These are phyloP conservation scores for Lycopodina hypogea DNA, from an alignment of 37 sponge, comb jelly and placozoan genomes.

Conservation along the genomic window DNA sequence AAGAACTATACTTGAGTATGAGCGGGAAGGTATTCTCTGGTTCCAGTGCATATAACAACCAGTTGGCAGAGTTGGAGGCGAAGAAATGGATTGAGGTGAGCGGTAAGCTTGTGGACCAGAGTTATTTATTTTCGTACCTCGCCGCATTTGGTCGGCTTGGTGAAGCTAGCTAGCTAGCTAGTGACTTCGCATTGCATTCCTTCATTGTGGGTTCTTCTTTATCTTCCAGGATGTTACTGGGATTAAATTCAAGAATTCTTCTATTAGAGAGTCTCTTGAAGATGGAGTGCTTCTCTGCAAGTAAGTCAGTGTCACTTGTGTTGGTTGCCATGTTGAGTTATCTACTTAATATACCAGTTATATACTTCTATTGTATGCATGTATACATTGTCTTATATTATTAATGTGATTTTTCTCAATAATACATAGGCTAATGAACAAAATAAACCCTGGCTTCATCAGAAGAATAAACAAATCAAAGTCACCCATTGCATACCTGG, in stretches of 20 bases:
- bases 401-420: too few species aligned
- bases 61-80: constrained; percentile 39
- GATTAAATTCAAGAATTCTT: not conserved
- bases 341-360: too few species aligned
- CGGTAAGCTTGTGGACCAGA: not conserved
- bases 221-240: constrained; percentile 74
- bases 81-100: constrained; percentile 79
- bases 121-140: not conserved
- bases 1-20: too few species aligned
- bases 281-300: constrained; percentile 86
- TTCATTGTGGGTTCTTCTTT: too few species aligned
- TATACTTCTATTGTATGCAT: too few species aligned
- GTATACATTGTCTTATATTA: too few species aligned
- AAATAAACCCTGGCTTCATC: constrained; percentile 65
- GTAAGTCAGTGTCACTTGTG: constrained; percentile 81
- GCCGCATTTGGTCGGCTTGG: too few species aligned
- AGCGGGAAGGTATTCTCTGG: constrained; percentile 7
- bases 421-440: constrained; percentile 78
- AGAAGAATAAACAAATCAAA: constrained; percentile 50
- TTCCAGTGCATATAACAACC: constrained; percentile 20
- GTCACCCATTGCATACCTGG: constrained; percentile 72
- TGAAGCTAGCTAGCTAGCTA: too few species aligned
- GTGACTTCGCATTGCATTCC: too few species aligned
- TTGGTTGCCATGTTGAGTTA: too few species aligned
- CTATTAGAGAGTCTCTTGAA: constrained; percentile 71